These are phyloP conservation scores for Seira musarum DNA, from an alignment of 2,888 invertebrate genomes.

Conservation along the genomic window DNA sequence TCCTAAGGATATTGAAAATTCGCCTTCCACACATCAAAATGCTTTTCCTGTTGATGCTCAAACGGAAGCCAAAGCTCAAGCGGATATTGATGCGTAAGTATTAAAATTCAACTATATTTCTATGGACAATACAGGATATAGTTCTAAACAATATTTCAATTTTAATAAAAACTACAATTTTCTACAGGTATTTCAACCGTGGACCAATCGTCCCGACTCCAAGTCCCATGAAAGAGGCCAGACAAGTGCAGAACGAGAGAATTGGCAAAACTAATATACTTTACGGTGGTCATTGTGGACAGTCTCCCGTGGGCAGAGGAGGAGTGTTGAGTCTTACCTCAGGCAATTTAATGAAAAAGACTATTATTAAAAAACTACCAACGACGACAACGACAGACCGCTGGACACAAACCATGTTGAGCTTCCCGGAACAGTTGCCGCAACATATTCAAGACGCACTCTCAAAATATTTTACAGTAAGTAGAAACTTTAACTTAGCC, in stretches of 20 bases:
- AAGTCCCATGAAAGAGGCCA: constrained; percentile 28
- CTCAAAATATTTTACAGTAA: constrained; percentile 14
- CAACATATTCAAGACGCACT: constrained; percentile 12
- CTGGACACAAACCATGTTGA: constrained; percentile 40
- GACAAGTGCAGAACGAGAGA: background rate
- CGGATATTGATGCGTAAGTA: constrained; percentile 44
- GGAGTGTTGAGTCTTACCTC: no score
- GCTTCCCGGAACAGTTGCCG: constrained; percentile 32
- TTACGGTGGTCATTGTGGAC: background rate
- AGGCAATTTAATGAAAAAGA: background rate
- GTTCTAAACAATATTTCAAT: background rate
- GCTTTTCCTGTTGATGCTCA: constrained; percentile 39
- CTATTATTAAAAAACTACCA: constrained; percentile 8
- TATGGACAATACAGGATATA: no score
- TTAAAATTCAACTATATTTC: background rate
- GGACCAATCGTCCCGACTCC: constrained; percentile 43
- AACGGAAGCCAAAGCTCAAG: constrained; percentile 49
- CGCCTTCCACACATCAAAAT: constrained; percentile 47
- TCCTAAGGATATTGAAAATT: constrained; percentile 54
- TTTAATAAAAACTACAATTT: background rate
- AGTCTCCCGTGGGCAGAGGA: constrained; percentile 20
- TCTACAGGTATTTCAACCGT: constrained; percentile 40
- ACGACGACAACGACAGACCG: background rate
- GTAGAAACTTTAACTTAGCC: no score
- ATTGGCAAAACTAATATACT: background rate